Percentiles rank a stretch among this genome's conserved stretches.
These are phyloP conservation scores for Onthophagus taurus DNA, from an alignment of 1,140 invertebrate species.

Conservation along the genomic window DNA sequence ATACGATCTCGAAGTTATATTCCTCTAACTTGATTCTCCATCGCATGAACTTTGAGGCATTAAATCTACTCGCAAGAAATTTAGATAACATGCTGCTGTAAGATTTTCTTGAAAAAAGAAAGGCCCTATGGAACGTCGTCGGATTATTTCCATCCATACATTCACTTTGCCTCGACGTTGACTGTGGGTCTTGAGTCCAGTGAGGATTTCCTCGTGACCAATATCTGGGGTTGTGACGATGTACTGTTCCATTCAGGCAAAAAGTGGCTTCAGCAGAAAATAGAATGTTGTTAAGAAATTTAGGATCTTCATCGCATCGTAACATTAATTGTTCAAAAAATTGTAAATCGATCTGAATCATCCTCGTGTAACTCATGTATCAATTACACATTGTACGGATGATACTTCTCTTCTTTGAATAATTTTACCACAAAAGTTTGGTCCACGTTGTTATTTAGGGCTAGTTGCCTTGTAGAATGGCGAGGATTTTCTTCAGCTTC, in stretches of 20 bases:
- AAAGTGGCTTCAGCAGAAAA: conserved; percentile 11
- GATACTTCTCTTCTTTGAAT: conserved; percentile 5
- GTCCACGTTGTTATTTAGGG: neutral
- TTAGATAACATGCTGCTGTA: too few relatives aligned
- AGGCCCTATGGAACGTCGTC: too few relatives aligned
- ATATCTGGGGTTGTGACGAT: neutral
- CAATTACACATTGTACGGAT: conserved; percentile 4
- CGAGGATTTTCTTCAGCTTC: neutral
- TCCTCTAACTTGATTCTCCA: too few relatives aligned
- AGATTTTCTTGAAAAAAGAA: too few relatives aligned
- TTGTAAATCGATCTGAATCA: conserved; percentile 7
- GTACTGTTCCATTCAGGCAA: conserved; percentile 2
- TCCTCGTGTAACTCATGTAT: conserved; percentile 4
- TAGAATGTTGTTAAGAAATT: conserved; percentile 3
- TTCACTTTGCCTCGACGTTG: too few relatives aligned
- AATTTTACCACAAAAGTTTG: conserved; percentile 1
- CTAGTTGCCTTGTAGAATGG: conserved; percentile 1
- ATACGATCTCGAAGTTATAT: too few relatives aligned
- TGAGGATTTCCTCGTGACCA: too few relatives aligned
- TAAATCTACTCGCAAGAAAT: too few relatives aligned
- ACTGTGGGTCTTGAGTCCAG: too few relatives aligned
- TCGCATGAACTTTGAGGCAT: too few relatives aligned
- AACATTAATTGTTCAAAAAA: conserved; percentile 8
- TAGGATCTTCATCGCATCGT: neutral
- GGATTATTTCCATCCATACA: too few relatives aligned